Evolutionary conservation across 2,888 invertebrate species (phyloP).

Genomic region (Acrocera orbiculus): DNA sequence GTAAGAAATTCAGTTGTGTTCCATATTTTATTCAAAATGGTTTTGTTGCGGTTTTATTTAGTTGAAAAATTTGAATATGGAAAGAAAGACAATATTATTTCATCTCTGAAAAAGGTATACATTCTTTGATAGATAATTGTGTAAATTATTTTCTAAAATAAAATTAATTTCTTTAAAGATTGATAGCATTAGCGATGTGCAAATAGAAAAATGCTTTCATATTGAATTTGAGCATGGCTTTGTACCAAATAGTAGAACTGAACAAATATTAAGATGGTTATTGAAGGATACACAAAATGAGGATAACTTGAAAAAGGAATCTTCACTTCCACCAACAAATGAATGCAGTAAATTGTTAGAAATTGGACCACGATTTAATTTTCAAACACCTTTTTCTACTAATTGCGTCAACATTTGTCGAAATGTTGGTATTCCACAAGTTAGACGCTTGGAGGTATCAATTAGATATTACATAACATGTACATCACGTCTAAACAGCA

Average conservation of each 20-base stretch:
- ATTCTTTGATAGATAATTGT: too few relatives aligned
- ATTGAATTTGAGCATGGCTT: slow-evolving; percentile 40
- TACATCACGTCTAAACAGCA: slow-evolving; percentile 13
- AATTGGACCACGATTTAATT: slow-evolving; percentile 85
- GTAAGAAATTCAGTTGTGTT: too few relatives aligned
- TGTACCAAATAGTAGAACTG: slow-evolving; percentile 40
- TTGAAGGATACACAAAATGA: slow-evolving; percentile 51
- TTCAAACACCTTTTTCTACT: slow-evolving; percentile 89
- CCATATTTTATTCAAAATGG: too few relatives aligned
- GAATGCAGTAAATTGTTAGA: slow-evolving; percentile 43
- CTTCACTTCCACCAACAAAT: slow-evolving; percentile 33
- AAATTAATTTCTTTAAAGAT: too few relatives aligned
- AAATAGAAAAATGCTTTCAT: slow-evolving; percentile 68
- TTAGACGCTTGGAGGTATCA: slow-evolving; percentile 68
- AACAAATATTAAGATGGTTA: slow-evolving; percentile 56
- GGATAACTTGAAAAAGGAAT: slow-evolving; percentile 37
- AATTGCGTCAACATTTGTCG: slow-evolving; percentile 91
- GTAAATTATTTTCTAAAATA: too few relatives aligned
- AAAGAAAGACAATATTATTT: too few relatives aligned
- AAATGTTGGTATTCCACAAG: slow-evolving; percentile 56
- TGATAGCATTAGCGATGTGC: too few relatives aligned
- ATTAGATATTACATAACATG: slow-evolving; percentile 50
- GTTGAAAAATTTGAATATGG: too few relatives aligned
- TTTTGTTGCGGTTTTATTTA: too few relatives aligned
- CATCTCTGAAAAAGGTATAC: too few relatives aligned